A percentile compares a stretch with the other conserved stretches of the same genome.
phyloP scores from a whole-genome alignment of 2,113 vertebrate species.

The Montifringilla adamsi region DNA sequence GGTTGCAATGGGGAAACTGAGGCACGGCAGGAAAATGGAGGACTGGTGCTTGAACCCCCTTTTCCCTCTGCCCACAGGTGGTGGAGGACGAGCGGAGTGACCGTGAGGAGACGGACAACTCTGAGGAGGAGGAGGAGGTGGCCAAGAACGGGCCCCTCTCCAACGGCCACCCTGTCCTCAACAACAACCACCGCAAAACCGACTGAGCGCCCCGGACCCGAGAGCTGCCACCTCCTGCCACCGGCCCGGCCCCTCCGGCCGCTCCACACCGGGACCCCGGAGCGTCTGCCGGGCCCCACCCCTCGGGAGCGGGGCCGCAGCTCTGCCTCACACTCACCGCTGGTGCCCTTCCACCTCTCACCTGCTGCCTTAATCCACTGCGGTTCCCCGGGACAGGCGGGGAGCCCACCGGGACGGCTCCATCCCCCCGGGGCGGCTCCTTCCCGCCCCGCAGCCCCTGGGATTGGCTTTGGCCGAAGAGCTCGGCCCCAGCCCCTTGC shows the following conservation, averaged over 20 bases:
- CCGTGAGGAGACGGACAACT: conserved; percentile 89
- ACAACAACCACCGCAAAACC: conserved; percentile 87
- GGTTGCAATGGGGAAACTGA: background rate
- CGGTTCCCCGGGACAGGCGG: background rate
- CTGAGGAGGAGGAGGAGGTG: conserved; percentile 77
- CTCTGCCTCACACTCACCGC: background rate
- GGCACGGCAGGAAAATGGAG: accelerated
- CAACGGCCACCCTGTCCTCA: conserved; percentile 83
- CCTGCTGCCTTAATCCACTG: conserved; percentile 44
- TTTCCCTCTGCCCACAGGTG: background rate
- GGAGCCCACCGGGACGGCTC: background rate
- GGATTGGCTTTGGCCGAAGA: accelerated
- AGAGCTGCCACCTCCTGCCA: background rate
- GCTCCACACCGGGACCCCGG: background rate
- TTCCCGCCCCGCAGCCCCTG: background rate
- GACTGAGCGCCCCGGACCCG: conserved; percentile 60
- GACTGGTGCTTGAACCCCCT: too few species aligned
- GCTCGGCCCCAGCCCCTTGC: background rate
- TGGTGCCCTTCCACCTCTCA: conserved; percentile 11
- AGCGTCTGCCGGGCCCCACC: background rate
- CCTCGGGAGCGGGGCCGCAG: background rate
- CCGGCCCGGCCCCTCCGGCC: background rate
- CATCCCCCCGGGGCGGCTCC: background rate
- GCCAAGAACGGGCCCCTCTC: conserved; percentile 79
- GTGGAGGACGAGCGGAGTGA: conserved; percentile 92